A percentile compares a stretch with the other conserved stretches of the same genome.
Conservation (phyloP, 2,888 invertebrate genomes). For the Meiosimyza decipiens region DNA sequence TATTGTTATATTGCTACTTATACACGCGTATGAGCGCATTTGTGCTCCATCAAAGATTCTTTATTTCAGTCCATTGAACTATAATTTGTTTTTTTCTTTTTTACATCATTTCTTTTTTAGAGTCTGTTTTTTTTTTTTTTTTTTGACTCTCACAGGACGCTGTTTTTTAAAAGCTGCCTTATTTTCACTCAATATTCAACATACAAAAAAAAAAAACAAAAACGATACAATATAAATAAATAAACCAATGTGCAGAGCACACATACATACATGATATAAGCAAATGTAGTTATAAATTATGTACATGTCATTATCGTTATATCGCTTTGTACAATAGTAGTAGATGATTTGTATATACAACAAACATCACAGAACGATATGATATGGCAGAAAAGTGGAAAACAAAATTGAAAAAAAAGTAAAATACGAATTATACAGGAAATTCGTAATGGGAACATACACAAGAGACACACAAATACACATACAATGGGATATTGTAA, state of each 20-base stretch:
- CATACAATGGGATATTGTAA: too few relatives aligned
- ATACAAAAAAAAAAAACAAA: background rate
- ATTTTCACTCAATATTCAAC: background rate
- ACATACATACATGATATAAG: background rate
- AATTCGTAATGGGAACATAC: background rate
- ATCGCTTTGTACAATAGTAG: slow-evolving; percentile 9
- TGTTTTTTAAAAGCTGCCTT: too few relatives aligned
- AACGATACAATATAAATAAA: too few relatives aligned
- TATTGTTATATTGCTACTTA: too few relatives aligned
- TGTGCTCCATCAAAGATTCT: background rate
- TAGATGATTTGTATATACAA: slow-evolving; percentile 28
- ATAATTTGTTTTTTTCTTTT: slow-evolving; percentile 6
- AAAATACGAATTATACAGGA: background rate
- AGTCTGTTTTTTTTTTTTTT: too few relatives aligned
- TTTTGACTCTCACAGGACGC: too few relatives aligned
- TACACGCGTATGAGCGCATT: background rate
- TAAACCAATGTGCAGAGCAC: too few relatives aligned
- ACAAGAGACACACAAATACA: background rate
- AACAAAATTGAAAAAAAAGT: too few relatives aligned
- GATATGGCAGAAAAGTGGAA: too few relatives aligned
- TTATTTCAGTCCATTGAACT: slow-evolving; percentile 11
- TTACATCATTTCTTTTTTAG: too few relatives aligned
- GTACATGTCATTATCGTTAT: slow-evolving; percentile 28
- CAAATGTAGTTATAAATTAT: slow-evolving; percentile 25
- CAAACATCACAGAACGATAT: background rate